A percentile compares a stretch with the other conserved stretches of the same genome.
phyloP scores from a whole-genome alignment of 2,113 vertebrate species.

The Mungos mungo region DNA sequence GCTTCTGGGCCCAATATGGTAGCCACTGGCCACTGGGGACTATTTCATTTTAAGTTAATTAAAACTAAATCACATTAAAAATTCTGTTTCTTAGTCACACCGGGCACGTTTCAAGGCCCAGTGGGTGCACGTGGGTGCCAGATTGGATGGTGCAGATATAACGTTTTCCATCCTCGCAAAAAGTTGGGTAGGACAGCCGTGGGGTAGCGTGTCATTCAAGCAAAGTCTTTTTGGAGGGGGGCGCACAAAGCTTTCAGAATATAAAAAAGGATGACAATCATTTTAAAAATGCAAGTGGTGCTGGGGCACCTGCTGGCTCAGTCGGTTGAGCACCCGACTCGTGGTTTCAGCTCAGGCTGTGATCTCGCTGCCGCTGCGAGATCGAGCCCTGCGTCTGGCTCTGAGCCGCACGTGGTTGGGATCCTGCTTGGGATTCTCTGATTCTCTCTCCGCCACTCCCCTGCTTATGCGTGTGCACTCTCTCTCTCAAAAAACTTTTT shows the following conservation, averaged over 20 bases:
- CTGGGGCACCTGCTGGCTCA: too few relatives aligned
- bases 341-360: too few relatives aligned
- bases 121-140: rapidly evolving
- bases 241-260: neutral
- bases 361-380: too few relatives aligned
- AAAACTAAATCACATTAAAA: neutral
- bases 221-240: neutral
- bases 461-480: too few relatives aligned
- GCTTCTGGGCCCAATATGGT: rapidly evolving
- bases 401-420: too few relatives aligned
- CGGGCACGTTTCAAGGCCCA: neutral
- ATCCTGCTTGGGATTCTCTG: too few relatives aligned
- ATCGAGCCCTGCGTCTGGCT: too few relatives aligned
- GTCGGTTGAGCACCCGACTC: too few relatives aligned
- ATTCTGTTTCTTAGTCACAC: neutral
- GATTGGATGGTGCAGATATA: neutral
- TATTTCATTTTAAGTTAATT: neutral
- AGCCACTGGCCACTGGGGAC: neutral
- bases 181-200: neutral
- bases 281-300: neutral
- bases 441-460: too few relatives aligned
- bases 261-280: neutral
- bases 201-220: neutral
- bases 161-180: rapidly evolving
- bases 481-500: too few relatives aligned